Evolutionary conservation across 1,140 invertebrate species (phyloP), one percentile per base, ranked within the genome.

Genomic region (Melanaphis sacchari): DNA sequence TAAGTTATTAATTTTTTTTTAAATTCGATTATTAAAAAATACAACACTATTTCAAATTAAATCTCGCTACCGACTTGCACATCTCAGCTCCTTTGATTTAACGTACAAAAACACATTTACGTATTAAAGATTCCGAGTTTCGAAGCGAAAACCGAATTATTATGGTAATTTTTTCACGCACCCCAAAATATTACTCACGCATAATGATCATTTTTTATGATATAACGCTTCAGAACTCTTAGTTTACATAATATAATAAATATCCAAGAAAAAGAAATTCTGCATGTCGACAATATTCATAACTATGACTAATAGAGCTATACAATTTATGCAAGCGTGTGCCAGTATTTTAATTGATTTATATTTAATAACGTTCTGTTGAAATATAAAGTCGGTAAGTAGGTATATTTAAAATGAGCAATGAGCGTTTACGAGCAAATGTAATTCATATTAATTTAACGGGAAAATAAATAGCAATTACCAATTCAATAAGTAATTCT

Each of bases 151-250:
- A 92, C 24, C 76, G 52, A 84, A 92, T 92, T 84, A 92, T 92
- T 84, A 92, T 81, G 91, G 91, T 92, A 92, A 92, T 92, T 92
- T 31, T 36, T 92, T 49, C n/a, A 6, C 40, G 8, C 40, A 24
- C 24, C 40, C 89, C 6, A 91, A 40, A 76, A 91, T 81, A 91
- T 91, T 76, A 43, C 40, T 46, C 18, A 41, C 54, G 66, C 40
- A 46, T 91, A 91, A 91, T 46, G 40, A 91, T 91, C 21, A 81
- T 76, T 31, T 76, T 91, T 91, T 91, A 91, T 66, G 59, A 91
- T 76, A 41, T n/a, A 38, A 90, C 49, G 52, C 46, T 26, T 38
- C 11, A 87, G 54, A 31, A 66, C 59, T 66, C 11, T 66, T 11
- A 66, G 11, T 66, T n/a, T 66, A 66, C 26, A 54, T 52, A 49